phyloP scores from a whole-genome alignment of 2,888 invertebrate genomes.

The Ectemnius continuus region DNA sequence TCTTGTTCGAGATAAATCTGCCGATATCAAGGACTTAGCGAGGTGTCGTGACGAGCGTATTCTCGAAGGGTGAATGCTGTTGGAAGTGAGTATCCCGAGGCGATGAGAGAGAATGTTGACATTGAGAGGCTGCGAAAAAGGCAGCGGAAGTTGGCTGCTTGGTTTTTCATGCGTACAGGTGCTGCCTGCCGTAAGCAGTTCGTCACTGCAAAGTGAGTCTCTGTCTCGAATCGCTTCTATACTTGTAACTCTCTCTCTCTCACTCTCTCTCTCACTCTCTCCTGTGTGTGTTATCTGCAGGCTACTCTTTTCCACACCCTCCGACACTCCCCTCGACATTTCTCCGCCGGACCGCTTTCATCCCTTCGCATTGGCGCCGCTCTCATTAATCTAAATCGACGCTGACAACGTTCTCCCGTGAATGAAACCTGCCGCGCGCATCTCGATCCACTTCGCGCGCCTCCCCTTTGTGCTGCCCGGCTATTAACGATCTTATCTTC shows the following conservation, averaged over 20 bases:
- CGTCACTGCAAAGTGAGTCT: constrained; percentile 31
- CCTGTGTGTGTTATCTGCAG: neutral
- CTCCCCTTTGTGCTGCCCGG: constrained; percentile 41
- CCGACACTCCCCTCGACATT: constrained; percentile 12
- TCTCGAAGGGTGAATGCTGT: constrained; percentile 13
- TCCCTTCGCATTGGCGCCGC: constrained; percentile 28
- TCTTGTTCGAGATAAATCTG: too few relatives aligned
- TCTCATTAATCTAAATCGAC: constrained; percentile 61
- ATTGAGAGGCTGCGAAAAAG: constrained; percentile 51
- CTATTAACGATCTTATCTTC: constrained; percentile 45
- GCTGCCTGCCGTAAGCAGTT: constrained; percentile 33
- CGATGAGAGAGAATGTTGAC: constrained; percentile 34
- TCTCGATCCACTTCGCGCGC: constrained; percentile 39
- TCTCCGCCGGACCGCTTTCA: constrained; percentile 22
- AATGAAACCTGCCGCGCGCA: constrained; percentile 30
- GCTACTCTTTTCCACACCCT: constrained; percentile 24
- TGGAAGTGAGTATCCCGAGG: constrained; percentile 41
- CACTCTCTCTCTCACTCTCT: constrained; percentile 20
- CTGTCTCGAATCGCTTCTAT: constrained; percentile 5
- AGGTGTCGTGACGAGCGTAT: too few relatives aligned
- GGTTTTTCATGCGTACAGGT: constrained; percentile 34
- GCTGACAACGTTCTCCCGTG: constrained; percentile 40
- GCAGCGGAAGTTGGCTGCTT: constrained; percentile 47
- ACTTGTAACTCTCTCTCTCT: neutral
- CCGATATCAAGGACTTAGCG: too few relatives aligned